A percentile compares a stretch with the other conserved stretches of the same genome.
phyloP scores from a whole-genome alignment of 2,797 vertebrate genomes.

The Ctenopoma kingsleyae region DNA sequence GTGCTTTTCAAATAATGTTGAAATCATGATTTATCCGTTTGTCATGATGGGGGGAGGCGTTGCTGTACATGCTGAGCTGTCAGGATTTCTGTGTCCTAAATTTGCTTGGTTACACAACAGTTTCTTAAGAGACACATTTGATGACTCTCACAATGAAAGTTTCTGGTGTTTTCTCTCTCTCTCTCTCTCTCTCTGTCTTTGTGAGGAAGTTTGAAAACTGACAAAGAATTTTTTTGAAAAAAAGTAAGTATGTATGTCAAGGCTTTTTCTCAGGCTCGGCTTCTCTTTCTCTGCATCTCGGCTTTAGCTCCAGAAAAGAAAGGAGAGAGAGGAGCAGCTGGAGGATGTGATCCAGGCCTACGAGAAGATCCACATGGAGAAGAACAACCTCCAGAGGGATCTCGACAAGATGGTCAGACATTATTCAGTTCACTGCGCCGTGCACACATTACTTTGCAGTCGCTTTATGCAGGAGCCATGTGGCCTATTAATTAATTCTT shows the following conservation, averaged over 20 bases:
- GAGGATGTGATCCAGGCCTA: slow-evolving; percentile 98
- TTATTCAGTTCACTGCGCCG: slow-evolving; percentile 5
- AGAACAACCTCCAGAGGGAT: slow-evolving; percentile 93
- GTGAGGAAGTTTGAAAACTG: slow-evolving; percentile 52
- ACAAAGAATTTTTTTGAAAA: slow-evolving; percentile 4
- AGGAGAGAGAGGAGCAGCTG: slow-evolving; percentile 95
- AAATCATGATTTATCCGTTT: slow-evolving; percentile 24
- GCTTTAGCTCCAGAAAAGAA: slow-evolving; percentile 93
- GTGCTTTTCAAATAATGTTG: not conserved
- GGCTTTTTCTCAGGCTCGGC: slow-evolving; percentile 3
- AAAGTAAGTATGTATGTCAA: slow-evolving; percentile 28
- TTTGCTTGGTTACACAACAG: slow-evolving; percentile 55
- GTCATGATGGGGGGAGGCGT: slow-evolving; percentile 14
- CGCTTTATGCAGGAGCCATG: slow-evolving; percentile 10
- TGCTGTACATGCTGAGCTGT: slow-evolving; percentile 36
- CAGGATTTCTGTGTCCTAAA: slow-evolving; percentile 53
- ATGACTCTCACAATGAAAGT: slow-evolving; percentile 44
- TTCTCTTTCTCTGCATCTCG: slow-evolving; percentile 7
- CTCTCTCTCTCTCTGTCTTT: slow-evolving; percentile 12
- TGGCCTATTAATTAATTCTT: slow-evolving; percentile 22
- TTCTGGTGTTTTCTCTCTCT: not conserved
- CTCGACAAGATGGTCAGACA: slow-evolving; percentile 94
- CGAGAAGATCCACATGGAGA: slow-evolving; percentile 97
- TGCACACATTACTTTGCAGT: not conserved
- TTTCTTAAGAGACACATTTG: slow-evolving; percentile 53